phyloP scores from a whole-genome alignment of 2,113 vertebrate species.

The Procapra przewalskii region DNA sequence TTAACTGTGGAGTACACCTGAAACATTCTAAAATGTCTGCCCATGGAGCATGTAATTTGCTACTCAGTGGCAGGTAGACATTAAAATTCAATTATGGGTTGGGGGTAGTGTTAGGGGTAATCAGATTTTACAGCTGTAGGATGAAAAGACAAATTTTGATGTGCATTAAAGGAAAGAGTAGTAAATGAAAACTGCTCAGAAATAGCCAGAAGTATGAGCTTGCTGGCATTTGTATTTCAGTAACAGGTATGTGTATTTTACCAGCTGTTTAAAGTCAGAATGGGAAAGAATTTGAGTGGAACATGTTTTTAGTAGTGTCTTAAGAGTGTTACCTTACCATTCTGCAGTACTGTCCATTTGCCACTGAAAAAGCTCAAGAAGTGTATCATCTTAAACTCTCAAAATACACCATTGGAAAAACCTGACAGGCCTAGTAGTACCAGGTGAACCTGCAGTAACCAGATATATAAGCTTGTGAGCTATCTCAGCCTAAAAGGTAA shows the following conservation, averaged over 20 bases:
- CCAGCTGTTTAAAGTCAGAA: slow-evolving; percentile 17
- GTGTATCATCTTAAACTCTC: slow-evolving; percentile 50
- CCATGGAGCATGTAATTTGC: slow-evolving; percentile 32
- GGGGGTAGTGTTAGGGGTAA: not conserved
- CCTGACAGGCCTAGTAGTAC: not conserved
- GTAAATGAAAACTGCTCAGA: not conserved
- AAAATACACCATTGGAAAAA: slow-evolving; percentile 56
- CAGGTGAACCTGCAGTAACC: slow-evolving; percentile 45
- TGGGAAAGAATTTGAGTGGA: slow-evolving; percentile 22
- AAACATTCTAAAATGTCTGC: slow-evolving; percentile 13
- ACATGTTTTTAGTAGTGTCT: slow-evolving; percentile 40
- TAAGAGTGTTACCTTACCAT: slow-evolving; percentile 49
- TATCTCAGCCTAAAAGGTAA: not conserved
- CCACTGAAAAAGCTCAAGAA: slow-evolving; percentile 42
- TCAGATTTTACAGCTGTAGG: slow-evolving; percentile 16
- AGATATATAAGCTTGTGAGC: not conserved
- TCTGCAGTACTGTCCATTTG: slow-evolving; percentile 49
- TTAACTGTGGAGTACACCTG: not conserved
- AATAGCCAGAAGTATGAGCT: not conserved
- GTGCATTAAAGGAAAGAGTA: not conserved
- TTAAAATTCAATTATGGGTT: slow-evolving; percentile 33
- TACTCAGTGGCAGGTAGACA: not conserved
- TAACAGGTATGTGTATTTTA: slow-evolving; percentile 46
- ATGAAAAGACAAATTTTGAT: slow-evolving; percentile 33
- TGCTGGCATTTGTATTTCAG: slow-evolving; percentile 25